phyloP scores from a whole-genome alignment of 2,113 vertebrate species.

The Scartelaos histophorus region DNA sequence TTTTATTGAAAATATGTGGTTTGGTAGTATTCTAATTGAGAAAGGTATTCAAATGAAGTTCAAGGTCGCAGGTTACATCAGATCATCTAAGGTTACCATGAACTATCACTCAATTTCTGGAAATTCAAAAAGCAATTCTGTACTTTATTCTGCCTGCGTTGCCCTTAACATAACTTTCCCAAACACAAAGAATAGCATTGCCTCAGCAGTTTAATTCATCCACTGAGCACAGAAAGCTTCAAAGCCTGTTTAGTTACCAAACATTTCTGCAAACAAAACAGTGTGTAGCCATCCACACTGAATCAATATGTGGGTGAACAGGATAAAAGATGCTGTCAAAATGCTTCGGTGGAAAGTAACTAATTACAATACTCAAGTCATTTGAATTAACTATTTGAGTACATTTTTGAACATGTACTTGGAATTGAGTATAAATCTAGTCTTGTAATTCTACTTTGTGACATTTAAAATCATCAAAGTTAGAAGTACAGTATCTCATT shows the following conservation, averaged over 20 bases:
- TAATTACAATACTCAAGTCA: background rate
- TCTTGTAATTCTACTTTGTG: no score
- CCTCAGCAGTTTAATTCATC: constrained; percentile 53
- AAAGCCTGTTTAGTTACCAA: constrained; percentile 48
- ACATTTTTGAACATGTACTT: no score
- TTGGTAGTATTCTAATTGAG: background rate
- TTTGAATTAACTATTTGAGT: no score
- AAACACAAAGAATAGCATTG: constrained; percentile 58
- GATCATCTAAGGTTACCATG: background rate
- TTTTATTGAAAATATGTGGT: background rate
- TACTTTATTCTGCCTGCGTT: constrained; percentile 54
- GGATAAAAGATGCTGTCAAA: background rate
- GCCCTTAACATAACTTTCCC: constrained; percentile 54
- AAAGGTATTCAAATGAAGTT: background rate
- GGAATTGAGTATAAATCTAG: no score
- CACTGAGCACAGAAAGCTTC: constrained; percentile 24
- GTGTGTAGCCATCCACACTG: constrained; percentile 16
- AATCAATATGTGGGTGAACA: constrained; percentile 13
- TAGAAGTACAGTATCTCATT: no score
- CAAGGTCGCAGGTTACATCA: background rate
- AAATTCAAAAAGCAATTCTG: constrained; percentile 64
- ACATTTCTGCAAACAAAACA: constrained; percentile 37
- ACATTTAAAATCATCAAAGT: no score
- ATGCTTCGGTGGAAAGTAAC: background rate
- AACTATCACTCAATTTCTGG: no score